Evolutionary conservation across 1,140 invertebrate genomes (phyloP).

Genomic region (Cataglyphis hispanica): DNA sequence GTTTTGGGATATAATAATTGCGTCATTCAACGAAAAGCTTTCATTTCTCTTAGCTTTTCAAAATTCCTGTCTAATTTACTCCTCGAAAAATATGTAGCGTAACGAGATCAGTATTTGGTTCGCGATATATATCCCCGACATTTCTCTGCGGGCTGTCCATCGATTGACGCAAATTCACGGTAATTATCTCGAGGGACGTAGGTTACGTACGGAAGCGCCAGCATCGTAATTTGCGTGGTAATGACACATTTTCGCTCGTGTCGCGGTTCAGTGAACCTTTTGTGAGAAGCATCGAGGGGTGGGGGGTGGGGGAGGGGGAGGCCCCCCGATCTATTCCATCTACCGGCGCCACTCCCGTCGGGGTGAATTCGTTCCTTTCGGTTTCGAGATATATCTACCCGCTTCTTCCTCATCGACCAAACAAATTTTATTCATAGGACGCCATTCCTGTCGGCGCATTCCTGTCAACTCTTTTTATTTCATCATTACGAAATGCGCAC

Average conservation of each 20-base stretch:
- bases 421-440: constrained; percentile 62
- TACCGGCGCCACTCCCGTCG: neutral
- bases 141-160: constrained; percentile 28
- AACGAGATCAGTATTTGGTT: too few species aligned
- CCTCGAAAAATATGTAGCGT: neutral
- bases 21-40: neutral
- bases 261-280: constrained; percentile 42
- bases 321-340: neutral
- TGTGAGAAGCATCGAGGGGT: neutral
- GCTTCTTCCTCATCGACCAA: constrained; percentile 63
- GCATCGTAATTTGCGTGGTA: constrained; percentile 42
- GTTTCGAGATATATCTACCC: neutral
- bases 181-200: constrained; percentile 54
- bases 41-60: neutral
- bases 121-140: neutral
- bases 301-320: too few species aligned
- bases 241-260: constrained; percentile 32
- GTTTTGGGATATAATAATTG: too few species aligned
- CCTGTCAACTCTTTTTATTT: constrained; percentile 6
- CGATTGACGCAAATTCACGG: constrained; percentile 44
- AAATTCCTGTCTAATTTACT: neutral
- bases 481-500: neutral
- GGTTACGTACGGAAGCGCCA: constrained; percentile 48
- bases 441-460: neutral
- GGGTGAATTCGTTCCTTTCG: constrained; percentile 17